These are phyloP conservation scores for Plectropomus leopardus DNA, from an alignment of 2,113 vertebrate species.

Conservation along the genomic window DNA sequence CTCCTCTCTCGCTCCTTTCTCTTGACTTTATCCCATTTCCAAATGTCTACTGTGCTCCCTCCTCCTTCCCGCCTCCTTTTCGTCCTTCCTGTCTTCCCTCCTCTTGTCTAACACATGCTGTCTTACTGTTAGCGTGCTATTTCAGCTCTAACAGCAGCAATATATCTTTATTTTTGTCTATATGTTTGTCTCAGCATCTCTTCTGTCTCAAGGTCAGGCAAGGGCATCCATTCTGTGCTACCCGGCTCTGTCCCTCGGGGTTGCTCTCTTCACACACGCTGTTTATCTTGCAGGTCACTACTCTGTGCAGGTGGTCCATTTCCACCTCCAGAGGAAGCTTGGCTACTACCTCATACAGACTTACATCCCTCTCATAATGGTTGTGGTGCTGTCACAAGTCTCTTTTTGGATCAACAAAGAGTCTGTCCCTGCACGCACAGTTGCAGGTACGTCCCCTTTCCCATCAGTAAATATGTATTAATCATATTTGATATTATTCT, in stretches of 20 bases:
- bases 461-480: background rate
- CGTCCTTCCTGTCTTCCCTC: constrained; percentile 20
- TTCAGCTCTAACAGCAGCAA: constrained; percentile 16
- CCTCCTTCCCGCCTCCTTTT: constrained; percentile 18
- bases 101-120: constrained; percentile 22
- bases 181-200: constrained; percentile 43
- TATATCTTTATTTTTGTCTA: constrained; percentile 33
- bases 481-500: constrained; percentile 1
- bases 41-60: constrained; percentile 43
- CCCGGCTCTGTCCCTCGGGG: constrained; percentile 33
- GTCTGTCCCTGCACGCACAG: constrained; percentile 87
- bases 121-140: constrained; percentile 25
- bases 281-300: constrained; percentile 93
- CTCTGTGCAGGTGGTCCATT: constrained; percentile 94
- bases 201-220: constrained; percentile 74
- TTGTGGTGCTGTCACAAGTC: constrained; percentile 89
- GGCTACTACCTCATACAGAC: constrained; percentile 90
- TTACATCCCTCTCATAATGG: constrained; percentile 88
- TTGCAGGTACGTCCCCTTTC: constrained; percentile 79
- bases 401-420: constrained; percentile 92
- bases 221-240: constrained; percentile 50
- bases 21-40: constrained; percentile 44
- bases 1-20: constrained; percentile 42
- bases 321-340: constrained; percentile 93
- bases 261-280: constrained; percentile 62